Percentiles rank a stretch among this genome's conserved stretches.
phyloP scores from a whole-genome alignment of 2,888 invertebrate genomes.

The Conchocele bisecta region DNA sequence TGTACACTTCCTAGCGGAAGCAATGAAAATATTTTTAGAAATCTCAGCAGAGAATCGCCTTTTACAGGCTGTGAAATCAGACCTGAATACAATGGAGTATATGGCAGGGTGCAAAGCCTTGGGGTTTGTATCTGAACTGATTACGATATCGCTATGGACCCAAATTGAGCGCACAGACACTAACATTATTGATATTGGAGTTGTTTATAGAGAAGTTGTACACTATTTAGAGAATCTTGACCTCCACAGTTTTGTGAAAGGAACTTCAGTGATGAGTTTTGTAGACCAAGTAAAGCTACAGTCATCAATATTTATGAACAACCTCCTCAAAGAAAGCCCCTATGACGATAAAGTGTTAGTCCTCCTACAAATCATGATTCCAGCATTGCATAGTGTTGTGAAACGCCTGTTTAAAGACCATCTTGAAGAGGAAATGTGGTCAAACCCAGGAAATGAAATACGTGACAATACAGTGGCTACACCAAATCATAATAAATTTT shows the following conservation, averaged over 20 bases:
- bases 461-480: constrained; percentile 12
- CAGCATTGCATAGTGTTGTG: constrained; percentile 5
- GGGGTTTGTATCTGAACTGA: constrained; percentile 35
- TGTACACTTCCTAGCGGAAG: constrained; percentile 32
- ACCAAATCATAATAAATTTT: constrained; percentile 45
- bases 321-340: neutral
- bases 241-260: neutral
- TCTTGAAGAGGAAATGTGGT: constrained; percentile 30
- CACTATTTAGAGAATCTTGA: constrained; percentile 18
- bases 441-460: constrained; percentile 10
- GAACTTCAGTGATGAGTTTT: neutral
- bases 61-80: constrained; percentile 34
- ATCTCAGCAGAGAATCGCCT: constrained; percentile 24
- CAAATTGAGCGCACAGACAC: constrained; percentile 31
- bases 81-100: constrained; percentile 26
- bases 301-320: neutral
- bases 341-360: neutral
- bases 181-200: constrained; percentile 32
- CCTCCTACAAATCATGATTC: constrained; percentile 13
- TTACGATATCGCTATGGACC: constrained; percentile 33
- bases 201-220: constrained; percentile 27
- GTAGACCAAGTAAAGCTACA: neutral
- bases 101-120: constrained; percentile 47
- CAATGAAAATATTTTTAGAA: constrained; percentile 21
- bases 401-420: constrained; percentile 30